These are phyloP conservation scores for Caradrina clavipalpis DNA, from an alignment of 2,888 invertebrate species.

Conservation along the genomic window DNA sequence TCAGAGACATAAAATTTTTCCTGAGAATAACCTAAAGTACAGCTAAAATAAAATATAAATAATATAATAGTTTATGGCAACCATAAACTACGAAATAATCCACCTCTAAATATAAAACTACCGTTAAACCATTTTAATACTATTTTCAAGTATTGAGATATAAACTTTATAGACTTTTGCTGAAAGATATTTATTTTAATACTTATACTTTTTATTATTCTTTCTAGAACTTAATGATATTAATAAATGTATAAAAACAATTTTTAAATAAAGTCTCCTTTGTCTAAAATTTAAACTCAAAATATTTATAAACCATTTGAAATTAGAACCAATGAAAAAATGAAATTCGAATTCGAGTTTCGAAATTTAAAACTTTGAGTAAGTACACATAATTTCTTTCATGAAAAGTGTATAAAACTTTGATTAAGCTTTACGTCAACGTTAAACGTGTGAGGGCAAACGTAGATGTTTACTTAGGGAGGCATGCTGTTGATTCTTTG, in stretches of 20 bases:
- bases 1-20: background rate
- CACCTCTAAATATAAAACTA: slow-evolving; percentile 21
- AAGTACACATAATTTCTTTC: slow-evolving; percentile 7
- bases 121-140: slow-evolving; percentile 17
- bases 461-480: slow-evolving; percentile 30
- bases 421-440: slow-evolving; percentile 46
- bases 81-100: slow-evolving; percentile 15
- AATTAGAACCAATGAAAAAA: background rate
- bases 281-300: background rate
- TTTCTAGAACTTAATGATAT: background rate
- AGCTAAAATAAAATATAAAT: slow-evolving; percentile 11
- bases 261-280: background rate
- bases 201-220: background rate
- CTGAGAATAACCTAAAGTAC: background rate
- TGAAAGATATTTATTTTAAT: background rate
- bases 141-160: background rate
- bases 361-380: background rate
- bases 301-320: background rate
- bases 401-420: slow-evolving; percentile 19
- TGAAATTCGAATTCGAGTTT: background rate
- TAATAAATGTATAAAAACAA: background rate
- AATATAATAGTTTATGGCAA: slow-evolving; percentile 16
- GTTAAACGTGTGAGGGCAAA: slow-evolving; percentile 34
- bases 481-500: slow-evolving; percentile 43
- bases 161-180: background rate